Evolutionary conservation across 2,888 invertebrate species (phyloP).

Genomic region (Acanthosoma haemorrhoidale): DNA sequence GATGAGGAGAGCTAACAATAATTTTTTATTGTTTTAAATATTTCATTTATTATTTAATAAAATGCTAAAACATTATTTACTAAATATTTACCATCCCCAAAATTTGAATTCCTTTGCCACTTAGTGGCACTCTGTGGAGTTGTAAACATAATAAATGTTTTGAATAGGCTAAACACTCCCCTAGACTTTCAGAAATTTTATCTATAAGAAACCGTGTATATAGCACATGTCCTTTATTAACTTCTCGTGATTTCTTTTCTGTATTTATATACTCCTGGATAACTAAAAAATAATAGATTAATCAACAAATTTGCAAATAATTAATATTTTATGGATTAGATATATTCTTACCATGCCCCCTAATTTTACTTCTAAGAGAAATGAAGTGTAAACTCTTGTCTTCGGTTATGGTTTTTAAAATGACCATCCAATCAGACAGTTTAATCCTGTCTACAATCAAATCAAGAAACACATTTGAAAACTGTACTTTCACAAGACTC

Average conservation of each 20-base stretch:
- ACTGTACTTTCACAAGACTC: constrained; percentile 31
- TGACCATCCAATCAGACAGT: constrained; percentile 69
- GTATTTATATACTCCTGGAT: constrained; percentile 49
- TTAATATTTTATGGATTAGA: neutral
- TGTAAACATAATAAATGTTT: constrained; percentile 57
- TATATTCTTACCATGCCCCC: constrained; percentile 15
- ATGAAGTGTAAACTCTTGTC: constrained; percentile 63
- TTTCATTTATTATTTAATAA: too few species aligned
- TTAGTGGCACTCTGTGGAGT: constrained; percentile 67
- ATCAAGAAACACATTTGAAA: constrained; percentile 50
- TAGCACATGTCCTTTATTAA: constrained; percentile 59
- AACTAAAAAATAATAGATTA: neutral
- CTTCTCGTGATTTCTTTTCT: constrained; percentile 58
- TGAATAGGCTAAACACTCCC: constrained; percentile 59
- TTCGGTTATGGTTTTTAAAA: constrained; percentile 63
- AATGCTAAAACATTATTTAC: too few species aligned
- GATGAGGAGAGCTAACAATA: too few species aligned
- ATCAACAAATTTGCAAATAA: neutral
- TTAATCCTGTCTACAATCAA: constrained; percentile 70
- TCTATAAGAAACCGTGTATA: constrained; percentile 65
- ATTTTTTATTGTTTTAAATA: too few species aligned
- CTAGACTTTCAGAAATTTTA: constrained; percentile 59
- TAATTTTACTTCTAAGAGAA: constrained; percentile 26
- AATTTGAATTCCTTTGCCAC: constrained; percentile 59
- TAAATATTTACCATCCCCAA: constrained; percentile 20